phyloP scores from a whole-genome alignment of 2,113 vertebrate species.

The Axis porcinus region DNA sequence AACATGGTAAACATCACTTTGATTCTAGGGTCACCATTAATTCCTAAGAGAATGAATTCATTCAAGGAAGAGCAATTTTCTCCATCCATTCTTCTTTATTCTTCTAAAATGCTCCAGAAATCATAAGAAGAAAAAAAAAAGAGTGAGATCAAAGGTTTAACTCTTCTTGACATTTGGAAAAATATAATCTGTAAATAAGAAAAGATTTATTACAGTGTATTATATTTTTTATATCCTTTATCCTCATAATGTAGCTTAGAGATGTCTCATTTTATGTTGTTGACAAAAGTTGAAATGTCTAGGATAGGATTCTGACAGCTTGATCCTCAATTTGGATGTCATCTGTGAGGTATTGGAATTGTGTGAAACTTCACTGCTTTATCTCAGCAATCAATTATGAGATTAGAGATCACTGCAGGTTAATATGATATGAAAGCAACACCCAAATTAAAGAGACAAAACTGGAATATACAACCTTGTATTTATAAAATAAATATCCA shows the following conservation, averaged over 20 bases:
- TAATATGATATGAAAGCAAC: not conserved
- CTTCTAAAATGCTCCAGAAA: not conserved
- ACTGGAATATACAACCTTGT: not conserved
- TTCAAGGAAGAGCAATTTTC: not conserved
- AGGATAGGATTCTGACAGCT: not conserved
- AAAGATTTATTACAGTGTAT: not conserved
- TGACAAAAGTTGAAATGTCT: not conserved
- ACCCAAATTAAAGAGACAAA: not conserved
- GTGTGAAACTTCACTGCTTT: not conserved
- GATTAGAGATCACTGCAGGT: not conserved
- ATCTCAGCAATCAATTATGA: not conserved
- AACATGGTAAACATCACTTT: not conserved
- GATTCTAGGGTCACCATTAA: not conserved
- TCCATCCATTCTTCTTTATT: not conserved
- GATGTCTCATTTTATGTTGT: not conserved
- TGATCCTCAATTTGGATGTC: not conserved
- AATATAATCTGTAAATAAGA: not conserved
- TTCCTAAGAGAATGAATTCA: slow-evolving; percentile 36
- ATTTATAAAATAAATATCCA: not conserved
- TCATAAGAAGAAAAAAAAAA: too few species aligned
- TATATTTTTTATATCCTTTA: not conserved
- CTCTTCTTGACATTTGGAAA: not conserved
- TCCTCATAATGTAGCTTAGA: not conserved
- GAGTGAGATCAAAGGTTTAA: not conserved
- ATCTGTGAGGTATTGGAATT: too few species aligned